Conservation (phyloP, 2,113 vertebrate genomes). For the Elgaria multicarinata region DNA sequence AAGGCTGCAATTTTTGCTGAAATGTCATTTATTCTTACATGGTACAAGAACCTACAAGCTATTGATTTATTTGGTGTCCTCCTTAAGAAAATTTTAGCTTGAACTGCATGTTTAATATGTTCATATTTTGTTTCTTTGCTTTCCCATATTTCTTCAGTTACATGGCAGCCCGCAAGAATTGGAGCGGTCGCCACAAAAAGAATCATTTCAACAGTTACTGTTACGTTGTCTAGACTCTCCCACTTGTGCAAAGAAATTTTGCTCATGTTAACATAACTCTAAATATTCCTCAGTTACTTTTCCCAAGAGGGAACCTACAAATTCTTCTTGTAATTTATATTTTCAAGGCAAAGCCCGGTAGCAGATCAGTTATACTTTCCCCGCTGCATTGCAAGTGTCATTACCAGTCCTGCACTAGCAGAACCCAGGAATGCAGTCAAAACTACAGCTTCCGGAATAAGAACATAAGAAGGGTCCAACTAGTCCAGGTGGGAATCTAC, state of each 20-base stretch:
- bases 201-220: background rate
- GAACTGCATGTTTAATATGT: slow-evolving; percentile 21
- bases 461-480: too few species aligned
- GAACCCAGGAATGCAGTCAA: too few species aligned
- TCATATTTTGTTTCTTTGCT: slow-evolving; percentile 16
- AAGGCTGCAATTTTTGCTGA: slow-evolving; percentile 45
- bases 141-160: slow-evolving; percentile 14
- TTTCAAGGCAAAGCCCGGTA: background rate
- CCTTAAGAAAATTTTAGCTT: slow-evolving; percentile 52
- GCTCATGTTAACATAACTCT: background rate
- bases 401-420: background rate
- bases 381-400: background rate
- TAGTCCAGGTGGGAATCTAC: too few species aligned
- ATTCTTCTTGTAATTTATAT: background rate
- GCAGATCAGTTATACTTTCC: background rate
- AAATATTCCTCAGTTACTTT: background rate
- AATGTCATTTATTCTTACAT: slow-evolving; percentile 57
- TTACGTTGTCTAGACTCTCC: background rate
- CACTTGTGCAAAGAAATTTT: background rate
- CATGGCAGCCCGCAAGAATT: too few species aligned
- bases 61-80: slow-evolving; percentile 54
- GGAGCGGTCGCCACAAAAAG: background rate
- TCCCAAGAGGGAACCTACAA: background rate
- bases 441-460: too few species aligned
- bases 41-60: slow-evolving; percentile 38